Base-by-base conservation (phyloP, 2,888 invertebrate genomes). In the Oasisia sp. region DNA sequence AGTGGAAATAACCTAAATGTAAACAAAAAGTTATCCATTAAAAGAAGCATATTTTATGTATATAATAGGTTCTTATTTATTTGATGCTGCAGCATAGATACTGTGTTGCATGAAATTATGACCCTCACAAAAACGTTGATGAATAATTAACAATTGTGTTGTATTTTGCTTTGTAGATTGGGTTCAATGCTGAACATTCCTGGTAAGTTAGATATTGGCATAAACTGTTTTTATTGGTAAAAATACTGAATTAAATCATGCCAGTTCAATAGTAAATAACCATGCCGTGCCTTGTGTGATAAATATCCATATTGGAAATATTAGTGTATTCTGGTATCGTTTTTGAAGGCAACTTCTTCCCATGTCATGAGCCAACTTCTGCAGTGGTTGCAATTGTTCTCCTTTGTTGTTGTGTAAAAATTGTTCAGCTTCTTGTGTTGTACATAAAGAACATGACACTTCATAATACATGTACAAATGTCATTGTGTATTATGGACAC, bases 131-230 rank as follows among this genome's bases (percentile, higher is more conserved):
- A 50, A 0, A 91, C 19, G 45, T 91, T 91, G 38, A 50, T 91
- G 7, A 32, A 91, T 91, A 19, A 32, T 9, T 12, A 44, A 32
- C 27, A 27, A 92, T 90, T 32, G n/a, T 92, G 19, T n/a, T 90
- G n/a, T 32, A 89, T 50, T 90, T 93, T 94, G 95, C 93, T 95
- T 97, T 97, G 93, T 97, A 98, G 98, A 97, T 98, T 95, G 99
- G 99, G 92, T 99, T 99, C 96, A 99, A 99, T 97, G 98, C 99
- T 0, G 99, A 99, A 96, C 99, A 99, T 96, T 99, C 99, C 27
- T 99, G 99, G 99, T 99, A 97, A 98, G 98, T 97, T 92, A 91
- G 9, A 32, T 7, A 19, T 74, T 74, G 7, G 19, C 0, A 5
- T 19, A 0, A 19, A 1, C 27, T 74, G 5, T 74, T 27, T 27